phyloP scores from a whole-genome alignment of 2,888 invertebrate species.

The Piscicola geometra region DNA sequence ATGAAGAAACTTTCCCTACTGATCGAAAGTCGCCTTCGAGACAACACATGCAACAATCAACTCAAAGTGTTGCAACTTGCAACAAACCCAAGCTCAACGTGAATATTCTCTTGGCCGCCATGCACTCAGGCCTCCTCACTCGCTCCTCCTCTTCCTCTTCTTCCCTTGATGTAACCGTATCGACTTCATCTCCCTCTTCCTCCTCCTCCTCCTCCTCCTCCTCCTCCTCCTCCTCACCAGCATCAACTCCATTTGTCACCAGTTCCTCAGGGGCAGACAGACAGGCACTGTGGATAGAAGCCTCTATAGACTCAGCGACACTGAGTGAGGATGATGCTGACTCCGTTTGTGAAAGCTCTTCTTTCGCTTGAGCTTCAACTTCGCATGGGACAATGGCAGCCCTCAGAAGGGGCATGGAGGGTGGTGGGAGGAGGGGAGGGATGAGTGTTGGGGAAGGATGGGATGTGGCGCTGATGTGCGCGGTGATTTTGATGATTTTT shows the following conservation, averaged over 20 bases:
- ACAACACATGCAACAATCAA: too few species aligned
- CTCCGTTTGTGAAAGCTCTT: too few species aligned
- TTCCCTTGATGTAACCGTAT: background rate
- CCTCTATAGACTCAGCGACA: background rate
- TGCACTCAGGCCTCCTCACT: background rate
- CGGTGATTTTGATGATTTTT: constrained; percentile 3
- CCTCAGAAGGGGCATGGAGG: background rate
- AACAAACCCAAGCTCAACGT: background rate
- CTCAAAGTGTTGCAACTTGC: background rate
- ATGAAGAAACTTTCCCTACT: too few species aligned
- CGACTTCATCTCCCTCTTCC: background rate
- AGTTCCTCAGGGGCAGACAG: constrained; percentile 5
- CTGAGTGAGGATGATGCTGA: background rate
- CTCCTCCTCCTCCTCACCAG: background rate
- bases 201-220: background rate
- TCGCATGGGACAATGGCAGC: background rate
- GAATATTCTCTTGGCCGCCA: background rate
- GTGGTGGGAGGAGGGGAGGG: background rate
- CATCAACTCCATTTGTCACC: background rate
- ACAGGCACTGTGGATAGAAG: background rate
- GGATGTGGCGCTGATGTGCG: background rate
- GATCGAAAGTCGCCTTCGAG: too few species aligned
- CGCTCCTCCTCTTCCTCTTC: background rate
- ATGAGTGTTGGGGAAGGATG: background rate
- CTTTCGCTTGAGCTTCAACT: background rate